Percentiles rank a stretch among this genome's conserved stretches.
phyloP scores from a whole-genome alignment of 2,797 vertebrate species.

The Bovichtus variegatus region DNA sequence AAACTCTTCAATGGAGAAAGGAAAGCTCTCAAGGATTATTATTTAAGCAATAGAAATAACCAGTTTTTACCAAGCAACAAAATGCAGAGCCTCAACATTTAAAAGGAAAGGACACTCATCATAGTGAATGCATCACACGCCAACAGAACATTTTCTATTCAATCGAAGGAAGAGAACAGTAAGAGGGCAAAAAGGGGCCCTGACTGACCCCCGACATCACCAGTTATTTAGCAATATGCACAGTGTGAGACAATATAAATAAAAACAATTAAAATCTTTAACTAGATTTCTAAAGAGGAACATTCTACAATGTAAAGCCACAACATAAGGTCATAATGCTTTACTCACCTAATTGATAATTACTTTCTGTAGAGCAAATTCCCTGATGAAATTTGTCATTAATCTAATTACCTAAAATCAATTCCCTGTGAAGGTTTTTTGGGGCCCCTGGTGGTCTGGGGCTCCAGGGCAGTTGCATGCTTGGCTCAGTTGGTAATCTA shows the following conservation, averaged over 20 bases:
- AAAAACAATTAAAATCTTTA: neutral
- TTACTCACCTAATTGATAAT: neutral
- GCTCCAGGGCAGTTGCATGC: neutral
- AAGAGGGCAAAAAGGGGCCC: neutral
- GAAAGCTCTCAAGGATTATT: constrained; percentile 34
- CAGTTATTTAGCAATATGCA: neutral
- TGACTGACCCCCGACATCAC: neutral
- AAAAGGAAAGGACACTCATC: constrained; percentile 12
- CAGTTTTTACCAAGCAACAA: neutral
- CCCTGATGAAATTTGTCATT: neutral
- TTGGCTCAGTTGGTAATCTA: neutral
- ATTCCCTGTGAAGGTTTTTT: neutral
- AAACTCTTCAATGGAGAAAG: constrained; percentile 15
- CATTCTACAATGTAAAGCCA: neutral
- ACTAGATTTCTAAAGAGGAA: neutral
- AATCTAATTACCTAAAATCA: neutral
- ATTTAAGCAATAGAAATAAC: constrained; percentile 10
- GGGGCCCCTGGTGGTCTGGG: neutral
- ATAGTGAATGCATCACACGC: neutral
- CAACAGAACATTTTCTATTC: neutral
- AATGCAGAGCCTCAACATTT: neutral
- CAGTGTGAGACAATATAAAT: neutral
- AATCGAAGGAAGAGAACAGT: neutral
- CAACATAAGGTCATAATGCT: neutral
- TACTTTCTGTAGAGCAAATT: neutral